Base-by-base conservation (phyloP, 30 jellyfish, hydroid and myxozoan species). In the Nemopilema nomurai region DNA sequence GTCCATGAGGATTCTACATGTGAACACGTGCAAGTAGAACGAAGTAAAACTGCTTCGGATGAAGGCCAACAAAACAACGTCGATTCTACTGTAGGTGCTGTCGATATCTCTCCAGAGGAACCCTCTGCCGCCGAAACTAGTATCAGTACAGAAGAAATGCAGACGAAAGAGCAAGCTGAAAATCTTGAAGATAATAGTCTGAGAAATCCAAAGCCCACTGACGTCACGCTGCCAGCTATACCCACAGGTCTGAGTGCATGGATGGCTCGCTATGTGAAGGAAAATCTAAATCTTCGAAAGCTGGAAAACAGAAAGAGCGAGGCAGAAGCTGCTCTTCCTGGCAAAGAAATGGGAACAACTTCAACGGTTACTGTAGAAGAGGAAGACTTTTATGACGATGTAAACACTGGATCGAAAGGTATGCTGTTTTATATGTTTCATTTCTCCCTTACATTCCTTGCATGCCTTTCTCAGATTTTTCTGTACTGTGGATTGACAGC, bases 351-450 rank as follows among this genome's bases (percentile, higher is more conserved):
- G 7, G 28, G 67, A 70, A 21, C 0, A 18, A 33, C 75, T 20
- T 21, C 62, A 21, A 28, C 8, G 16, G 52, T 8, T 64, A 24
- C 50, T n/a, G 74, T 1, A 1, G 57, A 13, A 6, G 64, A 27
- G 1, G 77, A 53, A 16, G 87, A 77, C 51, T 18, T 77, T 77
- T 53, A 77, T 27, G 87, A 77, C 52, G 87, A 77, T 62, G 87
- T 77, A 19, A 26, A 77, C n/a, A 52, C 50, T 18, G 28, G 28
- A 20, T 62, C 72, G 49, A 26, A 0, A 41, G 57, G 57, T 41
- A 41, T 3, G 13, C 57, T 41, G 13, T 41, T 3, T 41, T 3
- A 13, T 13, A 3, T 3, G 6, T 41, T 41, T 41, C 13, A 41
- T 41, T 13, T 41, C 57, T 13, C n/a, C 57, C 13, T 41, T 41